phyloP scores from a whole-genome alignment of 1,140 invertebrate species.

The Musca domestica region DNA sequence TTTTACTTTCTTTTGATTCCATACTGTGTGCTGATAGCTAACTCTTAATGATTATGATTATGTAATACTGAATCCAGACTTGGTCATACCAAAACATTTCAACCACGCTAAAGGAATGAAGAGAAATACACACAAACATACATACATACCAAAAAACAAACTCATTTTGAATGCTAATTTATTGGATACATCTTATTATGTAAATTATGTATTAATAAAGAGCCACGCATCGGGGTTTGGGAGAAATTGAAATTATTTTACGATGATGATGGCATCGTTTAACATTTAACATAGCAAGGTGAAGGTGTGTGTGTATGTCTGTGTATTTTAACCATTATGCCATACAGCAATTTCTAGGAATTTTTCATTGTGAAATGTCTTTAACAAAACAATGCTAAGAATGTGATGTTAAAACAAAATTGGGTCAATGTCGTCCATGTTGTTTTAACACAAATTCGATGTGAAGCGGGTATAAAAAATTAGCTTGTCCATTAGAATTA shows the following conservation, averaged over 20 bases:
- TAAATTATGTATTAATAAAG: too few species aligned
- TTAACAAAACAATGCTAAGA: slow-evolving; percentile 7
- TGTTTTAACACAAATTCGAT: too few species aligned
- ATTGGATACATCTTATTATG: not conserved
- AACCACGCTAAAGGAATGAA: not conserved
- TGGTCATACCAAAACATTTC: not conserved
- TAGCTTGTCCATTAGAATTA: too few species aligned
- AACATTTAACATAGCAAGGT: too few species aligned
- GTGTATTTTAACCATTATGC: not conserved
- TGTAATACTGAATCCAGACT: slow-evolving; percentile 7
- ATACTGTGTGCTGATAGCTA: not conserved
- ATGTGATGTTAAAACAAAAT: not conserved
- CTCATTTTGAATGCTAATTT: slow-evolving; percentile 9
- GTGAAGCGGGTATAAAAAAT: too few species aligned
- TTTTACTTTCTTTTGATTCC: slow-evolving; percentile 18
- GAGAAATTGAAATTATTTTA: too few species aligned
- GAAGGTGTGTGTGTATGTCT: not conserved
- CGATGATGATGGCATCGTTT: too few species aligned
- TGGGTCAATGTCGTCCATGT: not conserved
- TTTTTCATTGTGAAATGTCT: not conserved
- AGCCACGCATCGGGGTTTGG: too few species aligned
- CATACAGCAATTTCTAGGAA: not conserved
- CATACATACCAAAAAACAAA: not conserved
- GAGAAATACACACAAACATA: not conserved
- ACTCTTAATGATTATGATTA: not conserved